These are phyloP conservation scores for Megaceryle alcyon DNA, from an alignment of 2,797 vertebrate species.

Conservation along the genomic window DNA sequence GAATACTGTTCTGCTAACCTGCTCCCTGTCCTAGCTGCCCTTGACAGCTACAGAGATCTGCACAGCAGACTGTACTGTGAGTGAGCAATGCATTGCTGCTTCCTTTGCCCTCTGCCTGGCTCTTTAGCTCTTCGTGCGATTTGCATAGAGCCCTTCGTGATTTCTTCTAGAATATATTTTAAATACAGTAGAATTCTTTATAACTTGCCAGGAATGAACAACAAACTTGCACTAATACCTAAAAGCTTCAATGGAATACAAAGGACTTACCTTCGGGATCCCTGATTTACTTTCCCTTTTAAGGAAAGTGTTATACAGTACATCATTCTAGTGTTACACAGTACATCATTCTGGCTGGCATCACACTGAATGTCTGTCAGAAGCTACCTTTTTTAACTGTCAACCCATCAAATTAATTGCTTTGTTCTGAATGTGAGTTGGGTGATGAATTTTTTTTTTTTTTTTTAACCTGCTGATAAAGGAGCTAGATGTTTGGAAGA, in stretches of 20 bases:
- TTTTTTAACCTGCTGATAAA: not conserved
- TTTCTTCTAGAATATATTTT: not conserved
- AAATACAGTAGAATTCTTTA: slow-evolving; percentile 2
- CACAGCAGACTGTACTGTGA: not conserved
- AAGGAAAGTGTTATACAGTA: slow-evolving; percentile 2
- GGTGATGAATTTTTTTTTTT: not conserved
- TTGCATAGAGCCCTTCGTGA: slow-evolving; percentile 5
- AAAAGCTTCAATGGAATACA: slow-evolving; percentile 27
- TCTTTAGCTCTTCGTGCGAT: not conserved
- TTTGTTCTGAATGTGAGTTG: slow-evolving; percentile 24
- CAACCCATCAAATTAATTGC: slow-evolving; percentile 62
- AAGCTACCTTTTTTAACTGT: slow-evolving; percentile 55
- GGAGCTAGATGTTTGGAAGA: not conserved
- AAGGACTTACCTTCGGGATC: slow-evolving; percentile 46
- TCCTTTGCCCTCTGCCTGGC: not conserved
- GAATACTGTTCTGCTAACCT: not conserved
- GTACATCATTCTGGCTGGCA: slow-evolving; percentile 32
- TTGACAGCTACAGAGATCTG: not conserved
- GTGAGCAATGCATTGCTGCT: not conserved
- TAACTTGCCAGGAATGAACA: slow-evolving; percentile 34
- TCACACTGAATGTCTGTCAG: slow-evolving; percentile 45
- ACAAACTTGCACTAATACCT: slow-evolving; percentile 25
- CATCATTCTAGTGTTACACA: slow-evolving; percentile 12
- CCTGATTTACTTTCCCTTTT: slow-evolving; percentile 35
- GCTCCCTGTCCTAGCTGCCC: not conserved